A percentile compares a stretch with the other conserved stretches of the same genome.
phyloP scores from a whole-genome alignment of 2,113 vertebrate genomes.

The Centrocercus urophasianus region DNA sequence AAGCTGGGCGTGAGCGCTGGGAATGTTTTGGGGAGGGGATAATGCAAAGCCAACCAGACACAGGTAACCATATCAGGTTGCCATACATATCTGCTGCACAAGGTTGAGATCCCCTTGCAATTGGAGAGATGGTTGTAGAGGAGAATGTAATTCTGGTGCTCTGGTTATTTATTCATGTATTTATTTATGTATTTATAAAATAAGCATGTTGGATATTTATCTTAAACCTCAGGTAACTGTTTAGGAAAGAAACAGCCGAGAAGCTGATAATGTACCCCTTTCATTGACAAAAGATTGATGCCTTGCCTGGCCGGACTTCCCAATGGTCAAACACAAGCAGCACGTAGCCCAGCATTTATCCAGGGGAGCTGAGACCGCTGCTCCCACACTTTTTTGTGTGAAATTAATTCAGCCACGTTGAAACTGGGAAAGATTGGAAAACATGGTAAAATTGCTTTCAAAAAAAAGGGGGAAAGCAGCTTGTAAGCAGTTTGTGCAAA shows the following conservation, averaged over 20 bases:
- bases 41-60: background rate
- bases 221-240: constrained; percentile 4
- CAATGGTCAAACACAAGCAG: constrained; percentile 21
- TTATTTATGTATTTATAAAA: background rate
- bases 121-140: background rate
- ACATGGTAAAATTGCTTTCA: constrained; percentile 28
- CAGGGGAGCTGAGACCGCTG: background rate
- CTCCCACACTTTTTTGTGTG: constrained; percentile 7
- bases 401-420: constrained; percentile 21
- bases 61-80: background rate
- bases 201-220: constrained; percentile 17
- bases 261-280: constrained; percentile 11
- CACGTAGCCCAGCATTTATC: background rate
- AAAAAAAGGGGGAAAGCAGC: background rate
- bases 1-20: background rate
- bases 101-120: background rate
- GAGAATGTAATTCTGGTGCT: background rate
- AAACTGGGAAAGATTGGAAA: constrained; percentile 49
- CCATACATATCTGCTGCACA: background rate
- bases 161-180: background rate
- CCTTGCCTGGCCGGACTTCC: constrained; percentile 2
- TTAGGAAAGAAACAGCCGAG: constrained; percentile 41
- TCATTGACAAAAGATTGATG: constrained; percentile 45
- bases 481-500: background rate
- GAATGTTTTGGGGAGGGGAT: background rate